Evolutionary conservation across 2,797 vertebrate genomes (phyloP).

Genomic region (Enteromius mattozi): DNA sequence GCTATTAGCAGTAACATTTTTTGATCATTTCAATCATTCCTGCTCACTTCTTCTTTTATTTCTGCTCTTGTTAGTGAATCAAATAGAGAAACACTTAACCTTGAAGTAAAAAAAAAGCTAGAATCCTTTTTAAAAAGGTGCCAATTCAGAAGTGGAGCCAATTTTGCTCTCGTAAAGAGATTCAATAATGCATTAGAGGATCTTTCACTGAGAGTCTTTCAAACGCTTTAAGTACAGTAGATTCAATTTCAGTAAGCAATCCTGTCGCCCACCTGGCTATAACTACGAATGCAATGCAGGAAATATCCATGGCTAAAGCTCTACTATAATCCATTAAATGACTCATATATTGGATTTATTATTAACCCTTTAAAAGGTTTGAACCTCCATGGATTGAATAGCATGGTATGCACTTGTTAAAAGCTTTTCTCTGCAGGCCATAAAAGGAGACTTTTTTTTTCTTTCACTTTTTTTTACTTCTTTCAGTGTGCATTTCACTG

Average conservation of each 20-base stretch:
- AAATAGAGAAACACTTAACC: background rate
- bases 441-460: background rate
- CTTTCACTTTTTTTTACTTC: background rate
- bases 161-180: background rate
- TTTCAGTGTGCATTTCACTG: background rate
- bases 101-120: background rate
- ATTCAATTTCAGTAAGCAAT: conserved; percentile 67
- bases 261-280: conserved; percentile 32
- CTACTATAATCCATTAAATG: conserved; percentile 48
- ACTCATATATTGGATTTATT: conserved; percentile 26
- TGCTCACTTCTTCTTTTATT: background rate
- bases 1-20: background rate
- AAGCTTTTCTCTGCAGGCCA: background rate
- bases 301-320: conserved; percentile 51
- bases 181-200: conserved; percentile 14
- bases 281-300: conserved; percentile 56
- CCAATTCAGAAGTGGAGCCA: background rate
- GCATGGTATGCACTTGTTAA: background rate
- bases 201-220: conserved; percentile 32
- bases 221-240: conserved; percentile 39
- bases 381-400: background rate
- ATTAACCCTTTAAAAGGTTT: conserved; percentile 22
- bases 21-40: background rate
- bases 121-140: background rate
- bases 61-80: background rate